Evolutionary conservation across 2,113 vertebrate species (phyloP), one percentile per base, ranked within the genome.

Genomic region (Poicephalus meyeri): DNA sequence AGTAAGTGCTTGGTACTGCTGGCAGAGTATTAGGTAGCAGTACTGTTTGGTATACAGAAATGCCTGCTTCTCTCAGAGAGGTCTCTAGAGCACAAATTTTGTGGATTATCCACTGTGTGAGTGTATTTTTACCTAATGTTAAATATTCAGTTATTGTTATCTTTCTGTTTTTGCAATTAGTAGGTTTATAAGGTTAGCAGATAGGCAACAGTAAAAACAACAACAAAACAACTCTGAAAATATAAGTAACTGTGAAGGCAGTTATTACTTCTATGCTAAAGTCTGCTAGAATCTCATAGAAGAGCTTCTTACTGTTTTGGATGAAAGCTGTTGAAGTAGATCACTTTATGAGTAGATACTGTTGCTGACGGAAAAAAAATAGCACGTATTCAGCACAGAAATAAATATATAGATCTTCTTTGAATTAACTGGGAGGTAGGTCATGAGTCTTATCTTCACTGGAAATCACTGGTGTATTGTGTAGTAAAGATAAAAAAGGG

Each of bases 51-150:
- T 19, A 1, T n/a, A 2, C 17, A 4, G 26, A 33, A 39, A 8
- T 4, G 2, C 1, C 0, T 17, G 3, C 0, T 24, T 26, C 1
- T 31, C 0, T 60, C 1, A 2, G 0, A 0, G 2, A 6, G 5
- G 4, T 1, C 50, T 4, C 4, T n/a, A 5, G 7, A n/a, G 15
- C 1, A 33, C 2, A 2, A 26, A 3, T 9, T 70, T 53, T 11
- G 17, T 56, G 31, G 6, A 1, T 74, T 89, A 16, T 13, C 6
- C 1, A 5, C 4, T 13, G 6, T 4, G 11, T 35, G 18, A 49
- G 15, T 29, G 9, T 64, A 8, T 41, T 80, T 82, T 86, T n/a
- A 69, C 1, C 3, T 76, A 31, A 21, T 2, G 0, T 10, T 76
- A 69, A 64, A 31, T 50, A 18, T 1, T 69, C 64, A 11, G 12